These are phyloP conservation scores for Himalopsyche phryganea DNA, from an alignment of 1,140 invertebrate species.

Conservation along the genomic window DNA sequence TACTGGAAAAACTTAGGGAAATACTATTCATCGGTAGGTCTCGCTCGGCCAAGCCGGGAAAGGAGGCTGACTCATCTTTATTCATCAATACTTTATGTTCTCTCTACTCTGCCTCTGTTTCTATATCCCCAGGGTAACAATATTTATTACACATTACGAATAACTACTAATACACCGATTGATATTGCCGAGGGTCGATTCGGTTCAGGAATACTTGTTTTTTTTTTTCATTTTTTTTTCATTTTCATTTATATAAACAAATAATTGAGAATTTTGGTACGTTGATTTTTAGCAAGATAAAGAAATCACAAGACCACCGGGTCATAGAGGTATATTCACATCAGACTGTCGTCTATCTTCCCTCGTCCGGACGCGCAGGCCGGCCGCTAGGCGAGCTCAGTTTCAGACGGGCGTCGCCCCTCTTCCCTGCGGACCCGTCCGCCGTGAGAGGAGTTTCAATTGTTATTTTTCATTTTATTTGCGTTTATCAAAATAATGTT, in stretches of 20 bases:
- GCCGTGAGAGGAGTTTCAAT: not conserved
- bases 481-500: not conserved
- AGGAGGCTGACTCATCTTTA: conserved; percentile 6
- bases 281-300: conserved; percentile 26
- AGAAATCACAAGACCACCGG: conserved; percentile 35
- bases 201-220: conserved; percentile 2
- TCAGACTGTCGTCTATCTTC: conserved; percentile 10
- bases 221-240: conserved; percentile 6
- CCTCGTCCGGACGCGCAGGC: not conserved
- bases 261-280: conserved; percentile 10
- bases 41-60: conserved; percentile 25
- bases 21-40: conserved; percentile 40
- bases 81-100: conserved; percentile 36
- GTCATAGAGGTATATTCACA: conserved; percentile 32
- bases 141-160: not conserved
- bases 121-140: too few species aligned
- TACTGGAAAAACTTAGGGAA: conserved; percentile 58
- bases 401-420: not conserved
- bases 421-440: not conserved
- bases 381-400: too few species aligned
- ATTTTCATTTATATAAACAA: conserved; percentile 7
- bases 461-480: not conserved
- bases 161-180: too few species aligned
- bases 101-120: conserved; percentile 23
- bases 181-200: too few species aligned